Base-by-base conservation (phyloP, 2,113 vertebrate species). In the Neotoma lepida region DNA sequence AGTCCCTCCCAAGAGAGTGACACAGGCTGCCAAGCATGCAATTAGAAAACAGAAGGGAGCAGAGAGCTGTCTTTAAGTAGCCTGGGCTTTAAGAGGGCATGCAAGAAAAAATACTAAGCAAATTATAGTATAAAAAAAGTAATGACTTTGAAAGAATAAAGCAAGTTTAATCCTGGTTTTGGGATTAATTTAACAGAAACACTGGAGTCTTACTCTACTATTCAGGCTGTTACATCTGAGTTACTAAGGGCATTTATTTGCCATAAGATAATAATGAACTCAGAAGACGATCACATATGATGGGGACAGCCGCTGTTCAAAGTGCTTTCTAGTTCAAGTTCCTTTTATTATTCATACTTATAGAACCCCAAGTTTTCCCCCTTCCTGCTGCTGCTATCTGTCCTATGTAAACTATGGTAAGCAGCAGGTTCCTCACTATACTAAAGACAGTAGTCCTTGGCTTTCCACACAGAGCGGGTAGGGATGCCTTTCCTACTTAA, bases 181-280 rank as follows among this genome's bases (percentile, higher is more conserved):
- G 64, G 82, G 68, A 88, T 71, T 4, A 84, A 39, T n/a, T 94
- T 89, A 76, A 94, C 35, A 71, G 66, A 86, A 74, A 68, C 26
- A 4, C 49, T 39, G 61, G 46, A 94, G 4, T 85, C 49, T 39
- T 74, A 39, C 39, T 66, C 63, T 63, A 13, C 44, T 46, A 49
- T 81, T 61, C 26, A 56, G 44, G 85, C 64, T 18, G 39, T 10
- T n/a, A 39, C 5, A 71, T 28, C 7, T 51, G 44, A 39, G 18
- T 46, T 12, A 68, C 10, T 6, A 89, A 9, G 10, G 54, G 39
- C 26, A 44, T 46, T 35, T 76, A 8, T 7, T 80, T n/a, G 73
- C 6, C 54, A 49, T 0, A 49, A 54, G 58, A 46, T 39, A 80
- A 41, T 30, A 90, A 70, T 9, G 5, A 33, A 85, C 1, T 63